Evolutionary conservation across 2,113 vertebrate genomes (phyloP).

Genomic region (Ammodytes marinus): DNA sequence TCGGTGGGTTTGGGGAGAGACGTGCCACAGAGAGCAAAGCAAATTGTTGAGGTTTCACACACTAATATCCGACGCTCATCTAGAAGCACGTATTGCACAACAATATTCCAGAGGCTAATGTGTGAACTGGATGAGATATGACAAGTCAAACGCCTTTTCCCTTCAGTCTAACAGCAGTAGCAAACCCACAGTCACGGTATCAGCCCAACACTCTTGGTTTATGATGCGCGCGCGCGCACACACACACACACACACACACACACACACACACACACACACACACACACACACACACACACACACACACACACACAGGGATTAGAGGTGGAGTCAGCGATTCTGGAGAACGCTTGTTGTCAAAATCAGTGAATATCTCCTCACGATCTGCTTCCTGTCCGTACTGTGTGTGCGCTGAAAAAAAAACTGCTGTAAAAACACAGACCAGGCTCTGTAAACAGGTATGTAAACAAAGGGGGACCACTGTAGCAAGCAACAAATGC

Average conservation of each 20-base stretch:
- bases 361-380: too few species aligned
- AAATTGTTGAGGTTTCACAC: conserved; percentile 62
- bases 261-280: too few species aligned
- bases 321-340: too few species aligned
- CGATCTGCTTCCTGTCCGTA: too few species aligned
- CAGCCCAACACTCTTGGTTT: background rate
- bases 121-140: conserved; percentile 16
- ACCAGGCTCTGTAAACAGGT: too few species aligned
- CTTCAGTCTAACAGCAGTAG: background rate
- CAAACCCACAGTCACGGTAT: background rate
- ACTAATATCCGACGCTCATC: conserved; percentile 61
- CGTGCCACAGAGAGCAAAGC: conserved; percentile 54
- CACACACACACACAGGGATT: too few species aligned
- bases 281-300: too few species aligned
- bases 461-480: too few species aligned
- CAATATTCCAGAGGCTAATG: conserved; percentile 31
- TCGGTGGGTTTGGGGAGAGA: conserved; percentile 43
- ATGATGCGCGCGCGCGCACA: conserved; percentile 1
- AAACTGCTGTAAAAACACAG: too few species aligned
- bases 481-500: too few species aligned
- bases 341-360: too few species aligned
- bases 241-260: background rate
- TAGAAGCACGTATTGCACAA: conserved; percentile 47
- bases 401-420: too few species aligned
- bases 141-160: background rate